These are phyloP conservation scores for Amblyjoppa fuscipennis DNA, from an alignment of 2,888 invertebrate genomes.

Conservation along the genomic window DNA sequence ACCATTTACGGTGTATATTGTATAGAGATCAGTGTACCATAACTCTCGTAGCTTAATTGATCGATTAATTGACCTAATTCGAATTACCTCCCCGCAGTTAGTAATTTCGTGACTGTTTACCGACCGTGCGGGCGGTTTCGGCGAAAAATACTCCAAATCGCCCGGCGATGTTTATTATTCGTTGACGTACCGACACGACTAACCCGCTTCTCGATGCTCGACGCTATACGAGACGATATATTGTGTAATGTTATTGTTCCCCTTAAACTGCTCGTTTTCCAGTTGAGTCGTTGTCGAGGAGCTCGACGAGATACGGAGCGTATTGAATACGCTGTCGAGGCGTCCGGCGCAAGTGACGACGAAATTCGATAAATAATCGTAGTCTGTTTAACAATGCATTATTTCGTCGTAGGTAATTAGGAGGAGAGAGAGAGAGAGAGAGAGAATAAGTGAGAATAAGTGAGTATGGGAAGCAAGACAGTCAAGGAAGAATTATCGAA, in stretches of 20 bases:
- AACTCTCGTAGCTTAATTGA: conserved; percentile 60
- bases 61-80: conserved; percentile 46
- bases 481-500: conserved; percentile 70
- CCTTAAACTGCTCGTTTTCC: background rate
- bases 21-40: conserved; percentile 67
- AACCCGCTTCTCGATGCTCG: conserved; percentile 38
- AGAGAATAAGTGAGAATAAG: conserved; percentile 23
- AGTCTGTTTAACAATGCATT: conserved; percentile 68
- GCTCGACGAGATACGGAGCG: conserved; percentile 13
- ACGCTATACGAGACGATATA: conserved; percentile 30
- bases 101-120: conserved; percentile 57
- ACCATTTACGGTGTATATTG: conserved; percentile 57
- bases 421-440: conserved; percentile 19
- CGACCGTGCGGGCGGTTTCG: conserved; percentile 25
- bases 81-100: conserved; percentile 29
- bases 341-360: conserved; percentile 57
- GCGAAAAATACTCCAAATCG: conserved; percentile 10
- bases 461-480: conserved; percentile 64
- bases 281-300: conserved; percentile 17
- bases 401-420: conserved; percentile 52
- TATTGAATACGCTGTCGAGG: conserved; percentile 59
- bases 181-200: background rate
- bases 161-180: conserved; percentile 2
- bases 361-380: conserved; percentile 47
- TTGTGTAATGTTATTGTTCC: background rate